Evolutionary conservation across 2,888 invertebrate species (phyloP).

Genomic region (Mayetiola destructor): DNA sequence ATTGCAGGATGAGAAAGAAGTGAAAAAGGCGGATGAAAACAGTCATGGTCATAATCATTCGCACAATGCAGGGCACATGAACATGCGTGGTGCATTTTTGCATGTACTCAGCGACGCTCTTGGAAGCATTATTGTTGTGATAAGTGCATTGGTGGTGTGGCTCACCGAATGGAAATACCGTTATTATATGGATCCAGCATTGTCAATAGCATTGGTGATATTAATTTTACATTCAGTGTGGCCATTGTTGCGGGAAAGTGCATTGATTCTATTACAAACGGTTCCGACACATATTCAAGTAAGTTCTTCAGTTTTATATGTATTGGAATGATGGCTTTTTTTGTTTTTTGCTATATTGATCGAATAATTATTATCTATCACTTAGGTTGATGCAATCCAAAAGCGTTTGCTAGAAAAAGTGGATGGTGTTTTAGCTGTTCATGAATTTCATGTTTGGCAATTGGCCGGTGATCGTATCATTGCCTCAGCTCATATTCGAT

Average conservation of each 20-base stretch:
- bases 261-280: conserved; percentile 90
- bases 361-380: conserved; percentile 15
- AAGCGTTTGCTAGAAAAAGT: conserved; percentile 74
- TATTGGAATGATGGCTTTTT: not conserved
- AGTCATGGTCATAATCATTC: conserved; percentile 36
- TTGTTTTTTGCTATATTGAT: too few species aligned
- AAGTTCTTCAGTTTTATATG: not conserved
- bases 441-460: conserved; percentile 98
- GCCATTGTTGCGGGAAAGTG: conserved; percentile 86
- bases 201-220: conserved; percentile 77
- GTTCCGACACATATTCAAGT: conserved; percentile 93
- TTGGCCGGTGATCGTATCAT: conserved; percentile 92
- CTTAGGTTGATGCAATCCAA: conserved; percentile 75
- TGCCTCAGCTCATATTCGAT: conserved; percentile 92
- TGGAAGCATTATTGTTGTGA: conserved; percentile 61
- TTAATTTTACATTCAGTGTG: conserved; percentile 79
- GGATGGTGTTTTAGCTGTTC: conserved; percentile 88
- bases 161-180: conserved; percentile 66
- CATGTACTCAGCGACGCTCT: conserved; percentile 95
- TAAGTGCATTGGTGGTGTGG: conserved; percentile 58
- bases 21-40: conserved; percentile 36
- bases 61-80: conserved; percentile 70
- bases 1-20: conserved; percentile 22
- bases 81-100: conserved; percentile 99
- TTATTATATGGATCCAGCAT: conserved; percentile 85